Base-by-base conservation (phyloP, 2,888 invertebrate genomes). In the Caenorhabditis japonica region DNA sequence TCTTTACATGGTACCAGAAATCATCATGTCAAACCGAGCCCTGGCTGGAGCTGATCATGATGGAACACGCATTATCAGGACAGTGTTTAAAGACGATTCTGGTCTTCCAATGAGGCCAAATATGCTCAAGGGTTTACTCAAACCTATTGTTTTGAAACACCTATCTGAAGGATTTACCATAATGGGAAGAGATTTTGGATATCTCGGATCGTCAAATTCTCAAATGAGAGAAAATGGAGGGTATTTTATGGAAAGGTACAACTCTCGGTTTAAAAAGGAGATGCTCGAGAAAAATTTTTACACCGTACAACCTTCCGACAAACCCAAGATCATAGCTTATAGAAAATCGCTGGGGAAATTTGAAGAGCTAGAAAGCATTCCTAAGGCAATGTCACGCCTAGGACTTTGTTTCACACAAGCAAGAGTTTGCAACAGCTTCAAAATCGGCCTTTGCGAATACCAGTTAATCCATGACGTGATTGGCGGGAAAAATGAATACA, bases 311-410 rank as follows among this genome's bases (percentile, higher is more conserved):
- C 2, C 8, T 7, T 3, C 1, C 13, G 53, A 13, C 47, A 62
- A 62, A 39, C 64, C 51, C 2, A 73, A 60, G 21, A 64, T 73
- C 17, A 3, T 34, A 1, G 23, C 27, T 0, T 74, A 76, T 33
- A 64, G 73, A 0, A 21, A 53, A 0, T 5, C 34, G 23, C 19
- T 73, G 25, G 53, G 79, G 34, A 34, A 53, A 4, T 74, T 76
- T 44, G 55, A 61, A 1, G 13, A 61, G 3, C 15, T 52, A 10
- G 60, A 51, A 27, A 80, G 74, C 44, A 76, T 87, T 34, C 85
- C 88, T 0, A 88, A 88, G 68, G 82, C 85, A 38, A 85, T 88
- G 80, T 86, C 88, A 4, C 78, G 88, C 21, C 73, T 88, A 61
- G 88, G 88, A 13, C 88, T 87, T 53, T 85, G 85, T 55, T 87